phyloP scores from a whole-genome alignment of 2,888 invertebrate genomes.

The Hemithea aestivaria region DNA sequence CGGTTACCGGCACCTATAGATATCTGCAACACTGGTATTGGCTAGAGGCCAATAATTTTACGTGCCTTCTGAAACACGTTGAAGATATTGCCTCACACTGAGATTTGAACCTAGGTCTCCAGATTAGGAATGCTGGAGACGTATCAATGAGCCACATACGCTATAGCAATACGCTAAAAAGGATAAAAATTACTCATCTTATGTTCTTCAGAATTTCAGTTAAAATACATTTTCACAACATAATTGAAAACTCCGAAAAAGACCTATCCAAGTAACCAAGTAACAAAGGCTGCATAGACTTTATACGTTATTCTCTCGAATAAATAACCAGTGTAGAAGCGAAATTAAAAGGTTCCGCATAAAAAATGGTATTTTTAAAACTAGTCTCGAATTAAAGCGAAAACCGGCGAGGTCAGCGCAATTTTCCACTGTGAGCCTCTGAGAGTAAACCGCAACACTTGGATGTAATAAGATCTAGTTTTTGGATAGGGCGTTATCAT shows the following conservation, averaged over 20 bases:
- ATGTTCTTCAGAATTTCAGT: no score
- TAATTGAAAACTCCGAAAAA: constrained; percentile 6
- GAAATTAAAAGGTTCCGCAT: constrained; percentile 33
- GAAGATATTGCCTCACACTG: no score
- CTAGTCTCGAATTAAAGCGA: constrained; percentile 53
- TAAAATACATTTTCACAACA: constrained; percentile 2
- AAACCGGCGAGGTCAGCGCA: constrained; percentile 41
- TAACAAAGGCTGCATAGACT: constrained; percentile 9
- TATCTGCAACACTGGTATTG: no score
- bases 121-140: no score
- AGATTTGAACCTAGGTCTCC: no score
- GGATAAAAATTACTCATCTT: no score
- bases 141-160: no score
- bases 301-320: constrained; percentile 9
- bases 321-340: constrained; percentile 23
- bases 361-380: constrained; percentile 42
- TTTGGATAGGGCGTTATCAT: constrained; percentile 3
- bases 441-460: constrained; percentile 37
- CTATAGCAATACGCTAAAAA: no score
- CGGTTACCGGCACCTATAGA: no score
- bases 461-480: constrained; percentile 5
- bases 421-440: constrained; percentile 48
- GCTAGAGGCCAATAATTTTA: no score
- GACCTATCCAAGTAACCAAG: no score
- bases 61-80: no score